Evolutionary conservation across 2,888 invertebrate genomes (phyloP).

Genomic region (Sialis lutaria): DNA sequence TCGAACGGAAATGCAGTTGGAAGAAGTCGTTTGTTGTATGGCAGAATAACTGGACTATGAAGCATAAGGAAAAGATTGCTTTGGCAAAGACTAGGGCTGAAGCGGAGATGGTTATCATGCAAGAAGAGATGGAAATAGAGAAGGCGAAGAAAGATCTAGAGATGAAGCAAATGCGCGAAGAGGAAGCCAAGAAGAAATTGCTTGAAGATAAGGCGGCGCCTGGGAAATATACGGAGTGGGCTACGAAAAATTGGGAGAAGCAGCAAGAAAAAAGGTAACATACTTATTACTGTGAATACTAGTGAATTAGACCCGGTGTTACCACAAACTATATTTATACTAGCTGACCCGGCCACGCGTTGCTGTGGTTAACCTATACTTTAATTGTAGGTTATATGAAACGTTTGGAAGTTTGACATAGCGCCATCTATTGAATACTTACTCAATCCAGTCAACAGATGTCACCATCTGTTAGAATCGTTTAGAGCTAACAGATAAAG

Average conservation of each 20-base stretch:
- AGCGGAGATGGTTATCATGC: slow-evolving; percentile 24
- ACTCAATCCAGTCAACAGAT: too few species aligned
- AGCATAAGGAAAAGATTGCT: slow-evolving; percentile 24
- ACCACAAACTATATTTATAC: too few species aligned
- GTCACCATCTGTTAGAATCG: too few species aligned
- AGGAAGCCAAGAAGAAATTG: slow-evolving; percentile 8
- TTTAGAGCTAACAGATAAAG: too few species aligned
- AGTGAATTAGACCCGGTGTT: too few species aligned
- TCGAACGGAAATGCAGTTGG: slow-evolving; percentile 33
- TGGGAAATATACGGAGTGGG: slow-evolving; percentile 17
- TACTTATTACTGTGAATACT: too few species aligned
- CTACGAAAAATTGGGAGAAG: slow-evolving; percentile 38
- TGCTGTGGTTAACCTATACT: too few species aligned
- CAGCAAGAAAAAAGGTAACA: slow-evolving; percentile 43
- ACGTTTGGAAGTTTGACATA: too few species aligned
- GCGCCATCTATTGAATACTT: too few species aligned
- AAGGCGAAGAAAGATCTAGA: slow-evolving; percentile 22
- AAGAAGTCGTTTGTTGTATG: slow-evolving; percentile 34
- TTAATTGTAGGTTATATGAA: too few species aligned
- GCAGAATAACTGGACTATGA: slow-evolving; percentile 40
- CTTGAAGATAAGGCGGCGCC: slow-evolving; percentile 12
- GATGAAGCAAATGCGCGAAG: slow-evolving; percentile 7
- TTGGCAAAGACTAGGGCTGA: slow-evolving; percentile 20
- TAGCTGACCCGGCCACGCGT: too few species aligned
- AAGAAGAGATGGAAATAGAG: slow-evolving; percentile 25